Conservation (phyloP, 2,888 invertebrate species). For the Dryocosmus kuriphilus region DNA sequence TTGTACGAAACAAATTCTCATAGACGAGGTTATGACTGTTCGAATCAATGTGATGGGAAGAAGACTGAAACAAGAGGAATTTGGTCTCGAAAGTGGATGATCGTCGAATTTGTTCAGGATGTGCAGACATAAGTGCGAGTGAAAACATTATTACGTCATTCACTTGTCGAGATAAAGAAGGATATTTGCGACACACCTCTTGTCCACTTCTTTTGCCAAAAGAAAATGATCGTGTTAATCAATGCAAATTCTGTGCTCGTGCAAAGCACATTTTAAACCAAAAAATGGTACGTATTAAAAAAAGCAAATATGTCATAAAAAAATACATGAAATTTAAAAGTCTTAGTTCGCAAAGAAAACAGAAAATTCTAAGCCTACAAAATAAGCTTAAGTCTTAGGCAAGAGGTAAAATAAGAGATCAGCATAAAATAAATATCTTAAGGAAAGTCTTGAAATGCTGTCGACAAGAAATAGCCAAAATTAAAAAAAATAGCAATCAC, state of each 20-base stretch:
- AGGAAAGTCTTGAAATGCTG: neutral
- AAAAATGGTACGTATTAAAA: neutral
- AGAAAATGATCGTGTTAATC: neutral
- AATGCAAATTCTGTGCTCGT: neutral
- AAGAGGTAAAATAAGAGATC: neutral
- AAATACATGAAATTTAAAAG: neutral
- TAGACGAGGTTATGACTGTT: neutral
- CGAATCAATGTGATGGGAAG: neutral
- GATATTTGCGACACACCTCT: constrained; percentile 1
- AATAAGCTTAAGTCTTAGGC: neutral
- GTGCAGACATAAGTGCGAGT: neutral
- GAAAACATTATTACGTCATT: neutral
- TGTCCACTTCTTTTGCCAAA: neutral
- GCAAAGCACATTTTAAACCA: neutral
- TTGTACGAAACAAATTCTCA: no score
- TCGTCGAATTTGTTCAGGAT: neutral
- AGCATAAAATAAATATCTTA: neutral
- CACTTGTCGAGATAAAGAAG: constrained; percentile 12
- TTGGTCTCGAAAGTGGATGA: neutral
- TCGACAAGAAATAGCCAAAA: neutral
- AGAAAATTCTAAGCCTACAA: neutral
- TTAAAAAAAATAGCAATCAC: neutral
- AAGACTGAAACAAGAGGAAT: neutral
- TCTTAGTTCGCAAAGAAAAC: neutral
- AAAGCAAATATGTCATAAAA: neutral